phyloP scores from a whole-genome alignment of 1,140 invertebrate genomes.

The Euborellia annulipes region DNA sequence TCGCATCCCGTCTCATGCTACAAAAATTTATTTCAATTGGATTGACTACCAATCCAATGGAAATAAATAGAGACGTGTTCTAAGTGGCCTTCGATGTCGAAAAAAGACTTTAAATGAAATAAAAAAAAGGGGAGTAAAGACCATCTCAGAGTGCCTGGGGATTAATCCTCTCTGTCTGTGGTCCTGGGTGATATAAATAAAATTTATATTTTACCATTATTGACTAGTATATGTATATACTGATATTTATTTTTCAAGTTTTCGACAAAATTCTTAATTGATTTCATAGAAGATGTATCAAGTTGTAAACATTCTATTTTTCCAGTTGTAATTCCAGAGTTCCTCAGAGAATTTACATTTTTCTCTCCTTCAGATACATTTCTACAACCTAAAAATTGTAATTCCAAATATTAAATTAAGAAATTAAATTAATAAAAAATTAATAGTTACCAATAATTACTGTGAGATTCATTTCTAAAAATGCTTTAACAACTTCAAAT shows the following conservation, averaged over 20 bases:
- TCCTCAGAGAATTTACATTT: slow-evolving; percentile 33
- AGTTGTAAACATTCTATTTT: slow-evolving; percentile 34
- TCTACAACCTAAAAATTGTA: slow-evolving; percentile 42
- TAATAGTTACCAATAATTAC: slow-evolving; percentile 69
- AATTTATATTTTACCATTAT: slow-evolving; percentile 76
- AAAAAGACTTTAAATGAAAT: no score
- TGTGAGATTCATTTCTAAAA: slow-evolving; percentile 62
- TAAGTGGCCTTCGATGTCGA: no score
- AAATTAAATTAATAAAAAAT: no score
- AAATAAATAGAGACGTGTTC: no score
- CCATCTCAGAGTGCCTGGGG: no score
- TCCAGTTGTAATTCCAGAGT: slow-evolving; percentile 31
- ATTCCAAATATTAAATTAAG: background rate
- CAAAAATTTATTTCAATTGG: no score
- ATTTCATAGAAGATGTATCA: slow-evolving; percentile 45
- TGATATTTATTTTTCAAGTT: slow-evolving; percentile 42
- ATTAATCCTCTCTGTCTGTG: no score
- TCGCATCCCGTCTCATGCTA: no score
- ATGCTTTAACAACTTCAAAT: slow-evolving; percentile 55
- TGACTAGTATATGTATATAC: slow-evolving; percentile 57
- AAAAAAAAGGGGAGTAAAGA: no score
- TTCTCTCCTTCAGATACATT: slow-evolving; percentile 40
- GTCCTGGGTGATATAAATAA: no score
- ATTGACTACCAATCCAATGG: no score
- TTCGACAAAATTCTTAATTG: slow-evolving; percentile 57